phyloP scores from a whole-genome alignment of 1,140 invertebrate species.

The Spodoptera litura region DNA sequence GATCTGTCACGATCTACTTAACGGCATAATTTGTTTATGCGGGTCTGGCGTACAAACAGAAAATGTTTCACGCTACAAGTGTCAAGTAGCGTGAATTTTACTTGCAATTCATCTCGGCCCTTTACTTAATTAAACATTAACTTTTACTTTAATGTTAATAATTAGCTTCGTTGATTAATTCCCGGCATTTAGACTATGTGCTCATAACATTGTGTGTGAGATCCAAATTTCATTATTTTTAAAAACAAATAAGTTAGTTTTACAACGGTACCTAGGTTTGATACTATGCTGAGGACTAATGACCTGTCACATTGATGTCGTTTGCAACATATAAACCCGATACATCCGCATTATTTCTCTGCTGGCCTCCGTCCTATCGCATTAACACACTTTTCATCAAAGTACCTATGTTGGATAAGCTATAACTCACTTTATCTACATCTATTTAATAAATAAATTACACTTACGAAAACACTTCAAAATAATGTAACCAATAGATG shows the following conservation, averaged over 20 bases:
- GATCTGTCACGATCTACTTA: slow-evolving; percentile 81
- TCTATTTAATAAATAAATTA: no score
- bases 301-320: slow-evolving; percentile 36
- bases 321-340: slow-evolving; percentile 33
- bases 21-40: slow-evolving; percentile 73
- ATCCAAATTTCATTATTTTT: no score
- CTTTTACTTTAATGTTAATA: slow-evolving; percentile 39
- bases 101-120: slow-evolving; percentile 50
- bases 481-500: no score
- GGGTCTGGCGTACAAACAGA: slow-evolving; percentile 46
- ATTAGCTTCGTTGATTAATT: slow-evolving; percentile 2
- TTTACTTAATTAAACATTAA: slow-evolving; percentile 36
- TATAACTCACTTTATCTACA: background rate
- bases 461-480: no score
- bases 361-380: slow-evolving; percentile 5
- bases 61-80: slow-evolving; percentile 51
- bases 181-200: no score
- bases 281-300: slow-evolving; percentile 7
- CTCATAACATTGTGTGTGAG: no score
- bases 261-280: background rate
- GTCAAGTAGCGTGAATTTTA: slow-evolving; percentile 52
- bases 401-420: background rate
- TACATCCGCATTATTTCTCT: slow-evolving; percentile 32
- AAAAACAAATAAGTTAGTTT: no score
- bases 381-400: slow-evolving; percentile 25